Evolutionary conservation across 2,113 vertebrate genomes (phyloP), one percentile per base, ranked within the genome.

Genomic region (Turdus rufiventris): DNA sequence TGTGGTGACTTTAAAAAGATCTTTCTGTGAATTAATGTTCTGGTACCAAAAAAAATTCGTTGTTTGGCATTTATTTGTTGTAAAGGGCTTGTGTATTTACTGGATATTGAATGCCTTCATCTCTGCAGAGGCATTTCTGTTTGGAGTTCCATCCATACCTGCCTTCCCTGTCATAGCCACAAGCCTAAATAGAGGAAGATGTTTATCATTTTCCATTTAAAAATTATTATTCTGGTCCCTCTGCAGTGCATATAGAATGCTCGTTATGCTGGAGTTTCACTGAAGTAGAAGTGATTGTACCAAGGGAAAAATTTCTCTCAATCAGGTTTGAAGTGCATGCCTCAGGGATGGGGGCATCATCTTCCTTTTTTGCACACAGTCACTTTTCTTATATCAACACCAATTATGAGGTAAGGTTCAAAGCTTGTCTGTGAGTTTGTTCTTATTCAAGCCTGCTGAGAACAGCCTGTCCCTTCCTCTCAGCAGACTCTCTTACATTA

Each of bases 171-270:
- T 83, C 43, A 73, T 84, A 95, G 47, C 71, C 71, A 79, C 50
- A 79, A 76, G 54, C 54, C 71, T 89, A 89, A 94, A 88, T 85
- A 88, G 91, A 89, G 85, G 71, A 88, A 91, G 71, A 88, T 82
- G 78, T 93, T 95, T 93, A 88, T 94, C 42, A 85, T 80, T 91
- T 94, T 91, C 50, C 75, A 89, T 73, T 94, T 91, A 82, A 50
- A 79, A 95, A 91, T 96, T 94, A 96, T 82, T 94, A 95, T 95
- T 94, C 94, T 33, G 36, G 42, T 94, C 71, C 74, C 67, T 91
- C 51, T 73, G 72, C 85, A 93, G 47, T 73, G 87, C 67, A 87
- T 91, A 73, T 82, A 89, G 93, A 94, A 79, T 78, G 57, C 83
- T 94, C 0, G 24, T 96, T 94, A 84, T 67, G 86, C 80, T 87